Evolutionary conservation across 1,140 invertebrate species (phyloP).

Genomic region (Neodiprion lecontei): DNA sequence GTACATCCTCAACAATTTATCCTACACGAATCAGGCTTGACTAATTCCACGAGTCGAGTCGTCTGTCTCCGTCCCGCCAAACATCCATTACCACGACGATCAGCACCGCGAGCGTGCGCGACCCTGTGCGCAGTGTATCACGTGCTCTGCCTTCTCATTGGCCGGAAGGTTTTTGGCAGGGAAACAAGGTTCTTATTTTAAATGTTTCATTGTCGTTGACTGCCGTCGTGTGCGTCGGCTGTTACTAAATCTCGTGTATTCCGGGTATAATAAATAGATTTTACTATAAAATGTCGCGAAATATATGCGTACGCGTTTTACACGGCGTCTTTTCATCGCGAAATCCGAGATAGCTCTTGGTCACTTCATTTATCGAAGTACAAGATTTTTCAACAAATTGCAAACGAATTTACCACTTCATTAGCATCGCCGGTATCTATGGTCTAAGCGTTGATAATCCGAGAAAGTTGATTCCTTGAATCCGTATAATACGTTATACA

Average conservation of each 20-base stretch:
- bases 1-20: too few relatives aligned
- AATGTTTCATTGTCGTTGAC: conserved; percentile 6
- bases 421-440: too few relatives aligned
- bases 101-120: neutral
- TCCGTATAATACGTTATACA: neutral
- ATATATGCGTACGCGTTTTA: too few relatives aligned
- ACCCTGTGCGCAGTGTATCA: neutral
- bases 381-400: too few relatives aligned
- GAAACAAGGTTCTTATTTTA: conserved; percentile 11
- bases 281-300: neutral
- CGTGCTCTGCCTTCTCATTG: neutral
- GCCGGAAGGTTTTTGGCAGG: neutral
- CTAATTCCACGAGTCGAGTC: too few relatives aligned
- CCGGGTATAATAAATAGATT: neutral
- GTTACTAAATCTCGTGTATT: neutral
- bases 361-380: too few relatives aligned
- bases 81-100: neutral
- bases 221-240: neutral
- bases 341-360: too few relatives aligned
- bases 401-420: too few relatives aligned
- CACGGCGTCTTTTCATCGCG: too few relatives aligned
- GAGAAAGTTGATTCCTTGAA: too few relatives aligned
- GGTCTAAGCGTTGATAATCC: too few relatives aligned
- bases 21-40: too few relatives aligned
- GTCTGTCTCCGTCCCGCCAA: neutral